These are phyloP conservation scores for Triplophysa dalaica DNA, from an alignment of 2,113 vertebrate genomes.

Conservation along the genomic window DNA sequence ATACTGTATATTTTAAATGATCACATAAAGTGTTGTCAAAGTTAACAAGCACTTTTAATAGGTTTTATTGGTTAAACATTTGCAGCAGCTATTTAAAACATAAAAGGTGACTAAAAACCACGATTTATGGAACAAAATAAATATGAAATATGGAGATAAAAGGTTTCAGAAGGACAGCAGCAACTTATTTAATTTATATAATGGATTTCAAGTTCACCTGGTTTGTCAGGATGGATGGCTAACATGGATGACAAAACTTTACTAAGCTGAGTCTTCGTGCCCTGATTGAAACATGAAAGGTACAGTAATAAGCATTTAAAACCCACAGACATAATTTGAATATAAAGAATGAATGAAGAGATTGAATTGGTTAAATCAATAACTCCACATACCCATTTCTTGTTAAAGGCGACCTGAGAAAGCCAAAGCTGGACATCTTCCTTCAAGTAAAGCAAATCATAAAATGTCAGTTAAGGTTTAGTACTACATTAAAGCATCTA, in stretches of 20 bases:
- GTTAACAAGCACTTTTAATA: too few species aligned
- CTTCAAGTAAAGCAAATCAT: conserved; percentile 64
- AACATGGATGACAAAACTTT: conserved; percentile 90
- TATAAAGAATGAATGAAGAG: neutral
- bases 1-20: too few species aligned
- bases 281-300: conserved; percentile 69
- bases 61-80: too few species aligned
- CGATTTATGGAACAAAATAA: too few species aligned
- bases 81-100: too few species aligned
- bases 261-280: conserved; percentile 82
- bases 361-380: neutral
- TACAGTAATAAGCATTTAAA: neutral
- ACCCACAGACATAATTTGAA: neutral
- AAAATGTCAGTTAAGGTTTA: neutral
- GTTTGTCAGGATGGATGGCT: conserved; percentile 93
- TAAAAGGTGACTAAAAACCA: too few species aligned
- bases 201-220: conserved; percentile 75
- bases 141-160: too few species aligned
- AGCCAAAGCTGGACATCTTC: conserved; percentile 94
- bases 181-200: too few species aligned
- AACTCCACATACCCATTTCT: conserved; percentile 88
- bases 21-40: too few species aligned
- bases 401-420: conserved; percentile 92
- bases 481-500: neutral
- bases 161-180: too few species aligned